phyloP scores from a whole-genome alignment of 1,140 invertebrate species.

The Mercenaria mercenaria region DNA sequence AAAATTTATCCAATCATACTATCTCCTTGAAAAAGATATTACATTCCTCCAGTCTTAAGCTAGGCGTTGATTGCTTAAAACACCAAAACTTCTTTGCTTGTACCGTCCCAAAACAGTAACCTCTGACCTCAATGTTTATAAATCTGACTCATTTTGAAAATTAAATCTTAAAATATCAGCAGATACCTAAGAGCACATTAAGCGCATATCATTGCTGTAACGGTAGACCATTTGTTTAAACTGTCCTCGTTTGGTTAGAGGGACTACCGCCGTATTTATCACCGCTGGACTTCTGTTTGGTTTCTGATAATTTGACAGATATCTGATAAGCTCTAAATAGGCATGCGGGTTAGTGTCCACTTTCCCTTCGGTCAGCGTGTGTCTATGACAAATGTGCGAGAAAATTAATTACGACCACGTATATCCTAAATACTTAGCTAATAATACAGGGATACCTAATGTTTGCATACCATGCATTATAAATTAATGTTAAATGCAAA shows the following conservation, averaged over 20 bases:
- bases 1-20: constrained; percentile 60
- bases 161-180: constrained; percentile 62
- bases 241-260: constrained; percentile 44
- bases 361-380: constrained; percentile 43
- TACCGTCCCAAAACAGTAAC: constrained; percentile 53
- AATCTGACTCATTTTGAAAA: constrained; percentile 62
- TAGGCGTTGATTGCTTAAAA: constrained; percentile 49
- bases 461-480: not conserved
- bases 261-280: constrained; percentile 40
- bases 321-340: constrained; percentile 57
- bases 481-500: not conserved
- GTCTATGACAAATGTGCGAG: constrained; percentile 26
- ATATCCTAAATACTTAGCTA: not conserved
- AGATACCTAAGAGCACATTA: constrained; percentile 11
- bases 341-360: constrained; percentile 47
- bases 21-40: constrained; percentile 50
- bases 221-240: constrained; percentile 64
- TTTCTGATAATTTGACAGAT: constrained; percentile 65
- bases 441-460: not conserved
- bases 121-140: constrained; percentile 62
- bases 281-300: constrained; percentile 22
- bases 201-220: not conserved
- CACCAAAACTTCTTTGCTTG: constrained; percentile 46
- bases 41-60: constrained; percentile 44
- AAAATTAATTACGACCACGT: not conserved